phyloP scores from a whole-genome alignment of 2,888 invertebrate genomes.

The Polyploca ridens region DNA sequence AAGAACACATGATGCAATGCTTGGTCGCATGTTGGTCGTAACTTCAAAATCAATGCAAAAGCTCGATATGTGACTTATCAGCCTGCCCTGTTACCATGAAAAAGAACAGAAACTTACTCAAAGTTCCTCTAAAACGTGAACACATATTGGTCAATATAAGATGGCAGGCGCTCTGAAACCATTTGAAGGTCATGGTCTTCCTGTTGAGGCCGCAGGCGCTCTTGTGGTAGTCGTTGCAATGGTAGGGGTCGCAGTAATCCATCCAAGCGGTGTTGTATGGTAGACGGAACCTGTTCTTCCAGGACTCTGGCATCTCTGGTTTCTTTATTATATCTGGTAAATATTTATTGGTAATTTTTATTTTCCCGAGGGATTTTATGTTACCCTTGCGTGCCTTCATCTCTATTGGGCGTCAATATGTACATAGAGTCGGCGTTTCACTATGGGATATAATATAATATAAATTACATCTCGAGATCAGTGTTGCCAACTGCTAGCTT shows the following conservation, averaged over 20 bases:
- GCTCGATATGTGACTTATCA: too few relatives aligned
- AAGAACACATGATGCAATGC: too few relatives aligned
- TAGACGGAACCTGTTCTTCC: constrained; percentile 26
- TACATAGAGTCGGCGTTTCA: too few relatives aligned
- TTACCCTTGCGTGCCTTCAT: too few relatives aligned
- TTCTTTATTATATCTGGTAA: constrained; percentile 27
- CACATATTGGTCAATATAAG: constrained; percentile 63
- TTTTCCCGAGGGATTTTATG: too few relatives aligned
- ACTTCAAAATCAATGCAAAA: too few relatives aligned
- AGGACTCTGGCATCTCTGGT: constrained; percentile 44
- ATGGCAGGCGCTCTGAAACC: constrained; percentile 70
- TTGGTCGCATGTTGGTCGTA: too few relatives aligned
- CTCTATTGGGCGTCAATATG: too few relatives aligned
- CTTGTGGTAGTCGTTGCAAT: constrained; percentile 63
- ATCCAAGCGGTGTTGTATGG: constrained; percentile 53
- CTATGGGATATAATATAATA: too few relatives aligned
- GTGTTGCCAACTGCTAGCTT: too few relatives aligned
- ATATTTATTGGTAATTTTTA: neutral
- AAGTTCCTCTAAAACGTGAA: constrained; percentile 46
- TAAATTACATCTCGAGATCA: too few relatives aligned
- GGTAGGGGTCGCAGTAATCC: constrained; percentile 70
- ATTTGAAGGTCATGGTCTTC: constrained; percentile 50
- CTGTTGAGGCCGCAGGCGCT: constrained; percentile 60
- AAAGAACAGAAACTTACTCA: constrained; percentile 49
- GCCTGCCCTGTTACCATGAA: too few relatives aligned